phyloP scores from a whole-genome alignment of 2,888 invertebrate species.

The Vannuccia rotundouncinata region DNA sequence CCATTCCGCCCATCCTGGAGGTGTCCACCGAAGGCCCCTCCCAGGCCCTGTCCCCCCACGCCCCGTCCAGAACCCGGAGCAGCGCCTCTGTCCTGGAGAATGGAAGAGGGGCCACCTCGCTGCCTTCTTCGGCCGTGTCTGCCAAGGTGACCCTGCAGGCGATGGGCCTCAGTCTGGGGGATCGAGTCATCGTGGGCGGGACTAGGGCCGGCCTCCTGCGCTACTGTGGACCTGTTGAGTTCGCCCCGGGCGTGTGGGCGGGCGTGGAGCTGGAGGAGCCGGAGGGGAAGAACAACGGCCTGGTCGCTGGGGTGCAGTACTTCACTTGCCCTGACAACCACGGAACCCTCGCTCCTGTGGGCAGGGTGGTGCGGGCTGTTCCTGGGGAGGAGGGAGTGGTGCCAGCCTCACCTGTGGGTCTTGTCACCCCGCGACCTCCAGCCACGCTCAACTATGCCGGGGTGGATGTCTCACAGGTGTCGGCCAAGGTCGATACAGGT shows the following conservation, averaged over 20 bases:
- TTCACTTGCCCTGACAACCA: slow-evolving; percentile 57
- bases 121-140: too few species aligned
- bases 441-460: slow-evolving; percentile 42
- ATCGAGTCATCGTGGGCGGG: slow-evolving; percentile 56
- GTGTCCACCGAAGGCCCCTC: too few species aligned
- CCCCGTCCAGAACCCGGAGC: too few species aligned
- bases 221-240: slow-evolving; percentile 58
- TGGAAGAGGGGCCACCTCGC: too few species aligned
- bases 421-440: background rate
- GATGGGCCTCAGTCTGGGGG: slow-evolving; percentile 56
- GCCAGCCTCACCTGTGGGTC: background rate
- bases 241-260: slow-evolving; percentile 60
- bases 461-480: slow-evolving; percentile 56
- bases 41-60: too few species aligned
- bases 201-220: slow-evolving; percentile 52
- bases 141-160: too few species aligned
- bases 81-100: too few species aligned
- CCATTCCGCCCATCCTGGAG: too few species aligned
- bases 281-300: slow-evolving; percentile 59
- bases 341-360: slow-evolving; percentile 47
- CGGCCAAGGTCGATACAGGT: slow-evolving; percentile 58
- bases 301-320: slow-evolving; percentile 56
- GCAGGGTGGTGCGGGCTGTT: slow-evolving; percentile 27
- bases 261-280: slow-evolving; percentile 59
- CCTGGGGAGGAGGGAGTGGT: background rate